Evolutionary conservation across 2,888 invertebrate species (phyloP), one percentile per base, ranked within the genome.

Genomic region (Phaonia tiefii): DNA sequence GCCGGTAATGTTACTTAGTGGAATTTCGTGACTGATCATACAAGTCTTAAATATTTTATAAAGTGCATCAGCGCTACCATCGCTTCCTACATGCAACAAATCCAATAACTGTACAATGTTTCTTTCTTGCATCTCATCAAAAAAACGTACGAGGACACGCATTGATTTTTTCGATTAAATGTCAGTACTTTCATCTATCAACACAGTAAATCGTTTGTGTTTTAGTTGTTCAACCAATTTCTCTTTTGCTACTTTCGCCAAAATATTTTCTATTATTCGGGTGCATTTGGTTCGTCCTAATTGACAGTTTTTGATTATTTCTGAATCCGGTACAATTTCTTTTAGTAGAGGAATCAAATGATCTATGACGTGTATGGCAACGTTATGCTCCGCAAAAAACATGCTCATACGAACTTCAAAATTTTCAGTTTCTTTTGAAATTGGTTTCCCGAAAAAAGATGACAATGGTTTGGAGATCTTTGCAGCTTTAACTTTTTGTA

Each of bases 231-330:
- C 22, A 42, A 49, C 15, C 2, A 67, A 49, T 4, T 44, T 65
- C 4, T n/a, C 10, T 42, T 39, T 37, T 65, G 39, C 65, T 13
- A 15, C 42, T 39, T 65, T 65, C 13, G 65, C 73, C 51, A 73
- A 22, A 4, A 65, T 51, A 13, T 71, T 71, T 58, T 58, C 15
- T 11, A 58, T 71, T 17, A 71, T 60, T 42, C 17, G 56, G 10
- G 58, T 65, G 39, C 73, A 73, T 26, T 73, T 63, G 20, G 49
- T 49, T 54, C 73, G 31, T 25, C 73, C 65, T 7, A 65, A 54
- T 49, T 65, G 10, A 13, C 10, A 13, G 17, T 65, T 74, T 25
- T 65, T 63, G 39, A 56, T 37, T 22, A 74, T 65, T 11, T 0
- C 1, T n/a, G 49, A 72, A 42, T 72, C 73, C 3, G 63, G 65